Conservation (phyloP, 2,113 vertebrate species). For the Oreochromis niloticus region DNA sequence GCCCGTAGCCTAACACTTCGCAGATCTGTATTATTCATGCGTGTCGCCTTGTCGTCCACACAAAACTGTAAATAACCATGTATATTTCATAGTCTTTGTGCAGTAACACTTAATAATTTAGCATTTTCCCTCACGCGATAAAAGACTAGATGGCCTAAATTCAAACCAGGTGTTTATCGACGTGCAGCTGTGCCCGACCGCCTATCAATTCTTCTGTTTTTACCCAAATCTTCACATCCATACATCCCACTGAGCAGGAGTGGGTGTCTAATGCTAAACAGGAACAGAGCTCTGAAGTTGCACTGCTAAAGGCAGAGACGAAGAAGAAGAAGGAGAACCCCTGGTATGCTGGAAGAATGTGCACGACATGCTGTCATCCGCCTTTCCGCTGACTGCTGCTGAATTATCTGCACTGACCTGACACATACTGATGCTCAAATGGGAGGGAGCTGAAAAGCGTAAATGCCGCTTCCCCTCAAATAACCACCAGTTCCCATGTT, state of each 20-base stretch:
- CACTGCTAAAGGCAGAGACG: not conserved
- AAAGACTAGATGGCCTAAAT: not conserved
- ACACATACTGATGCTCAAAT: not conserved
- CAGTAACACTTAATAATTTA: conserved; percentile 63
- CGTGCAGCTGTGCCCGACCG: not conserved
- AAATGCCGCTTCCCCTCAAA: not conserved
- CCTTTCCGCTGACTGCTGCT: conserved; percentile 24
- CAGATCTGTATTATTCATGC: conserved; percentile 62
- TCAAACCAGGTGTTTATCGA: not conserved
- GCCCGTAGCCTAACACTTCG: conserved; percentile 17
- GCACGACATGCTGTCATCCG: not conserved
- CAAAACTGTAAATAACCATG: conserved; percentile 61
- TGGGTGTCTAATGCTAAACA: conserved; percentile 1
- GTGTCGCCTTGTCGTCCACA: conserved; percentile 40
- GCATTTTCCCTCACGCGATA: conserved; percentile 33
- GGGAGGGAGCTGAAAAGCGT: not conserved
- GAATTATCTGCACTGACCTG: conserved; percentile 7
- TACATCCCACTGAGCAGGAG: not conserved
- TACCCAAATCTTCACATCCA: not conserved
- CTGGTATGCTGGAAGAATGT: not conserved
- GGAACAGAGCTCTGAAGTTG: conserved; percentile 4
- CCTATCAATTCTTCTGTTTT: conserved; percentile 14
- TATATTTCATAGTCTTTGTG: conserved; percentile 64
- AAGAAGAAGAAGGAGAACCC: not conserved
- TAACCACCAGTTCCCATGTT: not conserved